Base-by-base conservation (phyloP, 2,113 vertebrate species). In the Chaetura pelagica region DNA sequence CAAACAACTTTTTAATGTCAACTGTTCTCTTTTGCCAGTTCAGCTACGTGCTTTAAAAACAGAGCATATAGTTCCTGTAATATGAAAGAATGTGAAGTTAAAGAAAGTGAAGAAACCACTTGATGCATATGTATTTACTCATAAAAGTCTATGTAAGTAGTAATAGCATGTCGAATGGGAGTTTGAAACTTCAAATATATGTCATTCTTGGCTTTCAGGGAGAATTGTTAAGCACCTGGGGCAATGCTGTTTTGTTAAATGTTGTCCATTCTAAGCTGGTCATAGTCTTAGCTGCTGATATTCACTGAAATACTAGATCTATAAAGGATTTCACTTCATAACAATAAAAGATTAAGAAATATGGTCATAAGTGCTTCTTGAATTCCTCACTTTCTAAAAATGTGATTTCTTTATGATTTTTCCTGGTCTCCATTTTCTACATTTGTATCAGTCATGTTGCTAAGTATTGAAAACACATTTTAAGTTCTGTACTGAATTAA, bases 241-340 rank as follows among this genome's bases (percentile, higher is more conserved):
- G 19, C 29, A 10, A 26, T 55, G 51, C 80, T n/a, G 14, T 58
- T 87, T 40, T 76, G 51, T 73, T 80, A 29, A 51, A 40, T 80
- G 38, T 89, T 95, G 40, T 63, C 59, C 19, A 3, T 30, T 75
- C 51, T 66, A 62, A 21, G 2, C 34, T 86, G 67, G 48, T 77
- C 38, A 1, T 49, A 62, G 23, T 87, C 35, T 68, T 58, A 69
- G 40, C n/a, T 86, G 42, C 64, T 48, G 35, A 4, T 90, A 27
- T 83, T 90, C 84, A 75, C 82, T 78, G 84, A 81, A 96, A 55
- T 48, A 71, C 58, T 92, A 10, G 19, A 7, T 77, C 59, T 96
- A 42, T 95, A 87, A 81, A 96, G 68, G 16, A 67, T 57, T 88
- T 94, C 2, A 14, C 51, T 94, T 93, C 30, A 38, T 14, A 89